phyloP scores from a whole-genome alignment of 30 jellyfish, hydroid and myxozoan genomes.

The Aurelia aurita region DNA sequence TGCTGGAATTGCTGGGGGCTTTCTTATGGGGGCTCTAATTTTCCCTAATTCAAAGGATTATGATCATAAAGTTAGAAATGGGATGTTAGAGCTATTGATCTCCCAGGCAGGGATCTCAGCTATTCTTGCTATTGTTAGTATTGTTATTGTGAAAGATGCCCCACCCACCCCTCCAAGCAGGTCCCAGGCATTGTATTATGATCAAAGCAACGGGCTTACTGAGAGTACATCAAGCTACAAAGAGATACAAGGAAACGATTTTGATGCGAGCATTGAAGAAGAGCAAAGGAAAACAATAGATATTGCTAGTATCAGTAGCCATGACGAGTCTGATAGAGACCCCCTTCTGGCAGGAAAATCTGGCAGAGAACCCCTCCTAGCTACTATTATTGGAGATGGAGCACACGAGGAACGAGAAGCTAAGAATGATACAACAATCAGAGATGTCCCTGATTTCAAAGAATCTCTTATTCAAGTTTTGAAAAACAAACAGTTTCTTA shows the following conservation, averaged over 20 bases:
- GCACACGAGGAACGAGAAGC: too few species aligned
- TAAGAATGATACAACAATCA: too few species aligned
- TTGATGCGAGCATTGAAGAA: too few species aligned
- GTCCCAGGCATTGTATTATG: slow-evolving; percentile 61
- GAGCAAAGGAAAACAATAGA: too few species aligned
- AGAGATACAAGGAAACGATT: neutral
- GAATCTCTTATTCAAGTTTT: slow-evolving; percentile 46
- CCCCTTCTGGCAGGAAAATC: too few species aligned
- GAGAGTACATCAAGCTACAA: neutral
- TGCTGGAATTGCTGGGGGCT: slow-evolving; percentile 84
- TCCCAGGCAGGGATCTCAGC: slow-evolving; percentile 76
- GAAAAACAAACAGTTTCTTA: slow-evolving; percentile 55
- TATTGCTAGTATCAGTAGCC: too few species aligned
- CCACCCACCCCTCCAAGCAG: slow-evolving; percentile 91
- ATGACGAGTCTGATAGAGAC: too few species aligned
- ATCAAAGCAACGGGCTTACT: neutral
- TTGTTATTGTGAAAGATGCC: slow-evolving; percentile 37
- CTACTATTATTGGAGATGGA: too few species aligned
- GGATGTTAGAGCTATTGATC: slow-evolving; percentile 66
- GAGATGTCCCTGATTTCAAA: slow-evolving; percentile 19
- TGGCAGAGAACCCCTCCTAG: too few species aligned
- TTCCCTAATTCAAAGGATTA: slow-evolving; percentile 57
- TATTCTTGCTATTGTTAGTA: slow-evolving; percentile 42
- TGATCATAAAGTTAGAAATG: slow-evolving; percentile 65
- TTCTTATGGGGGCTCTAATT: slow-evolving; percentile 67